Percentiles rank a stretch among this genome's conserved stretches.
These are phyloP conservation scores for Alloscopus bannaensis DNA, from an alignment of 2,888 invertebrate species.

Conservation along the genomic window DNA sequence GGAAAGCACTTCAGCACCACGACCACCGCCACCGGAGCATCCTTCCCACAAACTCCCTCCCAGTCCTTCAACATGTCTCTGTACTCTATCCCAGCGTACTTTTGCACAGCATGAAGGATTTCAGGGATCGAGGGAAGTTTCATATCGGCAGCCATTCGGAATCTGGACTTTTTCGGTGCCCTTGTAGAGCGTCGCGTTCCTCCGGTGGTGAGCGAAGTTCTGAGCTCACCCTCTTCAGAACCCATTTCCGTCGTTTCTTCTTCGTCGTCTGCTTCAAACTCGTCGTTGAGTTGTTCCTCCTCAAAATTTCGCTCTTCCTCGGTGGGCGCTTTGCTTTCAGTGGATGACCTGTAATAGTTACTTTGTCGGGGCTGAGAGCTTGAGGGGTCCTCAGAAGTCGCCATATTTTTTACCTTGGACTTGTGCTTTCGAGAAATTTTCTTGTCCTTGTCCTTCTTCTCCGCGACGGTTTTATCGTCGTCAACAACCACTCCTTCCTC, in stretches of 20 bases:
- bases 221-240: neutral
- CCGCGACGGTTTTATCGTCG: neutral
- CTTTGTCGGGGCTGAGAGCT: neutral
- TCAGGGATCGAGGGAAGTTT: constrained; percentile 44
- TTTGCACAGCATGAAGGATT: constrained; percentile 59
- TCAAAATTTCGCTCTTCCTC: too few relatives aligned
- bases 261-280: too few relatives aligned
- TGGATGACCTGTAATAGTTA: too few relatives aligned
- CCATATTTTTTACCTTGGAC: neutral
- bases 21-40: constrained; percentile 55
- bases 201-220: too few relatives aligned
- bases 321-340: too few relatives aligned
- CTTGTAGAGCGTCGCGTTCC: too few relatives aligned
- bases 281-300: too few relatives aligned
- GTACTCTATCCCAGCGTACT: constrained; percentile 51
- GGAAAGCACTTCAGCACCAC: constrained; percentile 56
- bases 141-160: neutral
- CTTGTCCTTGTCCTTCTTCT: constrained; percentile 12
- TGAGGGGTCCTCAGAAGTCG: neutral
- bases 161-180: too few relatives aligned
- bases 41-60: constrained; percentile 51
- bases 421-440: neutral
- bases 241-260: neutral
- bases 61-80: constrained; percentile 42
- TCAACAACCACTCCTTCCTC: neutral